These are phyloP conservation scores for Catharus minimus DNA, from an alignment of 2,113 vertebrate genomes.

Conservation along the genomic window DNA sequence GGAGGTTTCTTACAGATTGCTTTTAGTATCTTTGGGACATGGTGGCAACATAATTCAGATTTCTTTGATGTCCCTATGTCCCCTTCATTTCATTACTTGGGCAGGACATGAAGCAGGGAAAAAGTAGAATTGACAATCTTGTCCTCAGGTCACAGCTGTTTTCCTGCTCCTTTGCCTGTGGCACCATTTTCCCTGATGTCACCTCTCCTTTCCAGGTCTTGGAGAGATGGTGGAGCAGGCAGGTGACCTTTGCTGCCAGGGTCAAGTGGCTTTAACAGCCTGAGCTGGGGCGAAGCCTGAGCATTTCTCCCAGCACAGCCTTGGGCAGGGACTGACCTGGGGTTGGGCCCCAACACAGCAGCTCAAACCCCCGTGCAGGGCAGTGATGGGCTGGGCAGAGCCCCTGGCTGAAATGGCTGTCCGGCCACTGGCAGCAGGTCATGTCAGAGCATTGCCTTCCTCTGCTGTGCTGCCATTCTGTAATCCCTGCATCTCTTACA, in stretches of 20 bases:
- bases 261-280: not conserved
- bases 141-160: not conserved
- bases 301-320: not conserved
- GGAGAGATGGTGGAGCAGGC: not conserved
- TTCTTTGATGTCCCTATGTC: not conserved
- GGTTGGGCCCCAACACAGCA: not conserved
- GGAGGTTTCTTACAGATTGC: not conserved
- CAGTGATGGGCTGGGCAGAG: accelerated
- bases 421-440: accelerated
- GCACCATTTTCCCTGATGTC: not conserved
- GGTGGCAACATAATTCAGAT: not conserved
- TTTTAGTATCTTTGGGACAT: not conserved
- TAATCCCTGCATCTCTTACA: not conserved
- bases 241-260: not conserved
- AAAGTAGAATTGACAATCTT: not conserved
- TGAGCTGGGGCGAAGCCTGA: accelerated
- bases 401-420: not conserved
- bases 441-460: accelerated
- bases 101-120: not conserved
- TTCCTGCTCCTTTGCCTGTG: not conserved
- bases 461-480: not conserved
- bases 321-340: not conserved
- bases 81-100: not conserved
- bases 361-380: not conserved
- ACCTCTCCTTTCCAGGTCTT: not conserved